These are phyloP conservation scores for Crotalus tigris DNA, from an alignment of 2,113 vertebrate genomes.

Conservation along the genomic window DNA sequence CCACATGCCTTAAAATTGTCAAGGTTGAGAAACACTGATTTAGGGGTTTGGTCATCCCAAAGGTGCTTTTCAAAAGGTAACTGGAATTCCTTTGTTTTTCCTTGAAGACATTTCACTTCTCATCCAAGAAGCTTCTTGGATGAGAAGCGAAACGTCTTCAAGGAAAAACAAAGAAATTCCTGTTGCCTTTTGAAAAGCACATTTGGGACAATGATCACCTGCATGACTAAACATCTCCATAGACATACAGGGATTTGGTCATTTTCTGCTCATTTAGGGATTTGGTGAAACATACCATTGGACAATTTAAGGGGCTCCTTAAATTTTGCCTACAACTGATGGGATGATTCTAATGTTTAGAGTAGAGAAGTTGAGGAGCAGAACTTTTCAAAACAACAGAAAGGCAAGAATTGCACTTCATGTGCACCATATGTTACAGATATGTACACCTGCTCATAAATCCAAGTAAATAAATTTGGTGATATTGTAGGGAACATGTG, in stretches of 20 bases:
- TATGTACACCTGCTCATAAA: neutral
- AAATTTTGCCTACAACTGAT: neutral
- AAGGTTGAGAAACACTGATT: too few species aligned
- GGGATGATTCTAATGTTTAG: neutral
- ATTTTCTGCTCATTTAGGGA: neutral
- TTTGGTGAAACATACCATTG: neutral
- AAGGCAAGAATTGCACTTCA: neutral
- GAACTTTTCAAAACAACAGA: neutral
- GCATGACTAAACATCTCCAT: neutral
- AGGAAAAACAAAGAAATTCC: too few species aligned
- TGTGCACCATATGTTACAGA: neutral
- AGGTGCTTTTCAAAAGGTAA: too few species aligned
- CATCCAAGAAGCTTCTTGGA: too few species aligned
- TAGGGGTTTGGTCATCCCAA: neutral
- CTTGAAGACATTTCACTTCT: too few species aligned
- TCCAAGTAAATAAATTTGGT: neutral
- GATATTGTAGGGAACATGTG: neutral
- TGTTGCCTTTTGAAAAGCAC: too few species aligned
- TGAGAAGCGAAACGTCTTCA: too few species aligned
- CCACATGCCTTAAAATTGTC: too few species aligned
- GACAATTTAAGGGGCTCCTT: neutral
- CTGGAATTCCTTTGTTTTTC: too few species aligned
- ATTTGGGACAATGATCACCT: too few species aligned
- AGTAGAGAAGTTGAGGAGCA: neutral
- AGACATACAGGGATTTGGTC: neutral